phyloP scores from a whole-genome alignment of 2,797 vertebrate genomes.

The Oreochromis mossambicus region DNA sequence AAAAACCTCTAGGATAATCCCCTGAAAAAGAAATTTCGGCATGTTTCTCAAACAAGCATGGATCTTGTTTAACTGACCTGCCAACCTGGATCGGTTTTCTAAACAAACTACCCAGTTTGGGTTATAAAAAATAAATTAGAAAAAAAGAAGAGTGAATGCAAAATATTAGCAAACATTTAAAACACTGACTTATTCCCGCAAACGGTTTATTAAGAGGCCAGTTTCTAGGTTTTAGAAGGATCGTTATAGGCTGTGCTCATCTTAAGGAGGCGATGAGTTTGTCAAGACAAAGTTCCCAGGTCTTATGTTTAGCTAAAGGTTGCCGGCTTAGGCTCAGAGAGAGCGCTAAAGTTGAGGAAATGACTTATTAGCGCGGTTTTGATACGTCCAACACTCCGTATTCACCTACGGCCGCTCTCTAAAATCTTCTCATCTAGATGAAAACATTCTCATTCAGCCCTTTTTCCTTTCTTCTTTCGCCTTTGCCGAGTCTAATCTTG shows the following conservation, averaged over 20 bases:
- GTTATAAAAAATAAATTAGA: background rate
- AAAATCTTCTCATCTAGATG: slow-evolving; percentile 81
- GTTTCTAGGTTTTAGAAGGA: slow-evolving; percentile 50
- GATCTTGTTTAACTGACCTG: slow-evolving; percentile 46
- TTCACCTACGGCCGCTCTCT: slow-evolving; percentile 70
- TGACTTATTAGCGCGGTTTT: slow-evolving; percentile 75
- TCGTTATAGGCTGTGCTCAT: slow-evolving; percentile 62
- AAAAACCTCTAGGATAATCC: slow-evolving; percentile 75
- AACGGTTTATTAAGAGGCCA: slow-evolving; percentile 27
- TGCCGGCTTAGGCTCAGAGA: slow-evolving; percentile 61
- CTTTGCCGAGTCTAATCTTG: slow-evolving; percentile 78
- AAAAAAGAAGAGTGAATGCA: background rate
- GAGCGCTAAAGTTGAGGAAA: slow-evolving; percentile 73
- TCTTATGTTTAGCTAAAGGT: slow-evolving; percentile 78
- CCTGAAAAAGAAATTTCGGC: slow-evolving; percentile 57
- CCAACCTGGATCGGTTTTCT: slow-evolving; percentile 41
- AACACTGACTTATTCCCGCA: background rate
- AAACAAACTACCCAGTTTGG: slow-evolving; percentile 42
- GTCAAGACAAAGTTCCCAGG: slow-evolving; percentile 71
- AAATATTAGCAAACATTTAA: background rate
- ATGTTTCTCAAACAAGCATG: slow-evolving; percentile 63
- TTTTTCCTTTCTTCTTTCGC: slow-evolving; percentile 71
- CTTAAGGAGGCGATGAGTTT: slow-evolving; percentile 71
- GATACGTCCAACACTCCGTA: slow-evolving; percentile 66
- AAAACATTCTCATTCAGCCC: slow-evolving; percentile 81